Base-by-base conservation (phyloP, 1,140 invertebrate species). In the Heliconius congener region DNA sequence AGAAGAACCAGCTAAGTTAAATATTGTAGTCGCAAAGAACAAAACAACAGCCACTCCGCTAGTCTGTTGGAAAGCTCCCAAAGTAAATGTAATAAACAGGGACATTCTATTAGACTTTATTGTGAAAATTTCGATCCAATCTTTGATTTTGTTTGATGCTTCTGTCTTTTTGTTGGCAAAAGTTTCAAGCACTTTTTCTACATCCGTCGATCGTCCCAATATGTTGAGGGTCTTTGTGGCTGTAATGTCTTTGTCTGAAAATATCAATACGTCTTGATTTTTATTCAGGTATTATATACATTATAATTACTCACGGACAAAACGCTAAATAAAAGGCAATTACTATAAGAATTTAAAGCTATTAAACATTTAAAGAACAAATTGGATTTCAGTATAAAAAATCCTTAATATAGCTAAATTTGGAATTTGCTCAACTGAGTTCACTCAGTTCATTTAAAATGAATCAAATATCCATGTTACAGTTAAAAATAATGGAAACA, bases 21-120 rank as follows among this genome's bases (percentile, higher is more conserved):
- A 92, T 27, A 92, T 92, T 0, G 85, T 88, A 0, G 88, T 92
- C 8, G 89, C 85, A 77, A 90, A 92, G 71, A 90, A 90, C 16
- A 90, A 50, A 0, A 91, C 89, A 0, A 86, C 90, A 23, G 86
- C 84, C 0, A 88, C 86, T 55, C 90, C 90, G 74, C 88, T 91
- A 5, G 84, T 82, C 60, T 90, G 88, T 74, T 91, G 90, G 3
- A 91, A 80, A 13, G 86, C 82, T 3, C 84, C 83, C 13, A 92
- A 73, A 2, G 80, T 86, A 50, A 92, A 82, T 2, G 85, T 87
- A 9, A 92, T 84, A 18, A 90, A 83, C 11, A 90, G 73, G n/a
- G 90, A 87, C 73, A 75, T 87, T 77, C 86, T 87, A 39, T 92
- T 92, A 0, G 86, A 86, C 81, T 85, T 92, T 9, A 88, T 79